Conservation (phyloP, 2,113 vertebrate species). For the Myiopsitta monachus region DNA sequence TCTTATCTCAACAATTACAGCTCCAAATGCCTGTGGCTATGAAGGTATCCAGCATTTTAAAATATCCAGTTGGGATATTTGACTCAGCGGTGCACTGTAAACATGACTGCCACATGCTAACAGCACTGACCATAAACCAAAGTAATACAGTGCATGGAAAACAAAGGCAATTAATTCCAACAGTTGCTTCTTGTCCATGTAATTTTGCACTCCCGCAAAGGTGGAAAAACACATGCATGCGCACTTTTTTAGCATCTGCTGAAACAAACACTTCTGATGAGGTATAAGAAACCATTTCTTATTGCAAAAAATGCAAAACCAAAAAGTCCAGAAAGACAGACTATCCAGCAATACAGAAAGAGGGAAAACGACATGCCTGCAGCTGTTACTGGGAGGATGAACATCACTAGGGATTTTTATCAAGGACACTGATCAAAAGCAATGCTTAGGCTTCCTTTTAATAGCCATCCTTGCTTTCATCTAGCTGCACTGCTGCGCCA, state of each 20-base stretch:
- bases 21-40: not conserved
- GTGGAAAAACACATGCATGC: not conserved
- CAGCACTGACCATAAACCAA: not conserved
- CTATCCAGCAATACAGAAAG: not conserved
- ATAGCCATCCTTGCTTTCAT: not conserved
- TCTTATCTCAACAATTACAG: not conserved
- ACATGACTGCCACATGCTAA: not conserved
- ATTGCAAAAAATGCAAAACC: not conserved
- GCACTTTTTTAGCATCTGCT: not conserved
- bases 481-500: not conserved
- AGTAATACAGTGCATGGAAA: not conserved
- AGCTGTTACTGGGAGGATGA: not conserved
- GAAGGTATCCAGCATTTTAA: not conserved
- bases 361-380: not conserved
- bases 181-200: rapidly evolving
- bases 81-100: not conserved
- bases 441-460: not conserved
- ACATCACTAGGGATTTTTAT: not conserved
- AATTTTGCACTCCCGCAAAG: not conserved
- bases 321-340: not conserved
- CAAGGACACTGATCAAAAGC: slow-evolving; percentile 4
- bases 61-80: not conserved
- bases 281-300: not conserved
- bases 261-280: not conserved
- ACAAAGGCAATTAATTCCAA: not conserved